Evolutionary conservation across 2,888 invertebrate genomes (phyloP).

Genomic region (Eupithecia centaureata): DNA sequence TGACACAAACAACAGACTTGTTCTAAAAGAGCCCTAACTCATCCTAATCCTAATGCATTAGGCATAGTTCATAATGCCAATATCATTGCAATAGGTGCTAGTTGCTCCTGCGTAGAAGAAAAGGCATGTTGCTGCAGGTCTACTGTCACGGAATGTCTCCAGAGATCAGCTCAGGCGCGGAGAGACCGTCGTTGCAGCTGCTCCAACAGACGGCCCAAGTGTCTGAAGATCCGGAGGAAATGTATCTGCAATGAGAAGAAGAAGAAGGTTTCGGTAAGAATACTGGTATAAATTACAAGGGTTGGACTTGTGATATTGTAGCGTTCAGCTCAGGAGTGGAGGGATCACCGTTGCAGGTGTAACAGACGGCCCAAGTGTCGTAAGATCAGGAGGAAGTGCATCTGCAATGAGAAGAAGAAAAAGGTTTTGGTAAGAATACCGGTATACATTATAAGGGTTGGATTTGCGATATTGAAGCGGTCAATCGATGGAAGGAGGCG

Average conservation of each 20-base stretch:
- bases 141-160: slow-evolving; percentile 45
- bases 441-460: too few species aligned
- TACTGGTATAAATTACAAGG: too few species aligned
- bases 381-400: slow-evolving; percentile 47
- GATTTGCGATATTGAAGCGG: too few species aligned
- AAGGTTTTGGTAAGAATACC: slow-evolving; percentile 30
- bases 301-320: too few species aligned
- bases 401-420: slow-evolving; percentile 33
- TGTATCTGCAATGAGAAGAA: slow-evolving; percentile 32
- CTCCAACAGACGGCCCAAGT: slow-evolving; percentile 54
- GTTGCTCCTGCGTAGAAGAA: slow-evolving; percentile 43
- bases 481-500: too few species aligned
- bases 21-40: too few species aligned
- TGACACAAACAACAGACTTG: too few species aligned
- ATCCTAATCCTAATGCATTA: too few species aligned
- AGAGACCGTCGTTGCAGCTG: slow-evolving; percentile 29
- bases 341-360: slow-evolving; percentile 27
- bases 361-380: slow-evolving; percentile 56
- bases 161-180: slow-evolving; percentile 52
- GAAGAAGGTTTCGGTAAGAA: slow-evolving; percentile 33
- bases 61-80: too few species aligned
- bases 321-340: slow-evolving; percentile 49
- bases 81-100: slow-evolving; percentile 41
- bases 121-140: slow-evolving; percentile 14
- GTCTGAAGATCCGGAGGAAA: slow-evolving; percentile 51